These are phyloP conservation scores for Brachionus paranguensis DNA, from an alignment of 1,140 invertebrate species.

Conservation along the genomic window DNA sequence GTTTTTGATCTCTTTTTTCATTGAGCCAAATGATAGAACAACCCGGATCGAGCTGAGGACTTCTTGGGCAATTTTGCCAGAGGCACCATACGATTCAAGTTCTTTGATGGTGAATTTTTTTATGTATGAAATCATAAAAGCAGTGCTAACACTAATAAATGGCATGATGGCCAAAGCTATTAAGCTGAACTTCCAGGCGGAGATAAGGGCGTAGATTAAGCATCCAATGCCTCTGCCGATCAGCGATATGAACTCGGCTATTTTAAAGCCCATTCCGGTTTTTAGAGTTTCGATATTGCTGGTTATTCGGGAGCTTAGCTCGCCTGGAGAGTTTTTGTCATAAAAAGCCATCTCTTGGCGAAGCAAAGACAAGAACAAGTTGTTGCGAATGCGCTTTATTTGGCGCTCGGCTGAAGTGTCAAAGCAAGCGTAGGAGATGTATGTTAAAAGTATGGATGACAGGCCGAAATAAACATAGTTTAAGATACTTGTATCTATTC, in stretches of 20 bases:
- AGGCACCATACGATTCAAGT: not conserved
- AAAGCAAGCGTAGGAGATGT: not conserved
- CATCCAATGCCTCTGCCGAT: not conserved
- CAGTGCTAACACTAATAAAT: constrained; percentile 21
- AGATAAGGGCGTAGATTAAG: not conserved
- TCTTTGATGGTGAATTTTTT: constrained; percentile 38
- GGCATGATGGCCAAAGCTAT: constrained; percentile 11
- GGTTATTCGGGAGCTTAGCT: not conserved
- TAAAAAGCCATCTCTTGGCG: constrained; percentile 35
- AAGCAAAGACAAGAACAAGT: constrained; percentile 18
- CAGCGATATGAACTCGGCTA: constrained; percentile 24
- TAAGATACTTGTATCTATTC: not conserved
- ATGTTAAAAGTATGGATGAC: not conserved
- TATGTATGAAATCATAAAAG: constrained; percentile 17
- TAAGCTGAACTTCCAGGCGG: constrained; percentile 19
- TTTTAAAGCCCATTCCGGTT: constrained; percentile 17
- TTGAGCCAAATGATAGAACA: constrained; percentile 7
- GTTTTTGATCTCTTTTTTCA: constrained; percentile 51
- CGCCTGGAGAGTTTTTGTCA: not conserved
- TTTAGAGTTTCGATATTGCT: constrained; percentile 7
- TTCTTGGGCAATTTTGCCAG: constrained; percentile 37
- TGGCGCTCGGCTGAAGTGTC: constrained; percentile 18
- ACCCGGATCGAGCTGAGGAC: constrained; percentile 17
- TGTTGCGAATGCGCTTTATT: constrained; percentile 23
- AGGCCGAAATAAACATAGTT: not conserved